These are phyloP conservation scores for Macrotrachela quadricornifera DNA, from an alignment of 1,140 invertebrate genomes.

Conservation along the genomic window DNA sequence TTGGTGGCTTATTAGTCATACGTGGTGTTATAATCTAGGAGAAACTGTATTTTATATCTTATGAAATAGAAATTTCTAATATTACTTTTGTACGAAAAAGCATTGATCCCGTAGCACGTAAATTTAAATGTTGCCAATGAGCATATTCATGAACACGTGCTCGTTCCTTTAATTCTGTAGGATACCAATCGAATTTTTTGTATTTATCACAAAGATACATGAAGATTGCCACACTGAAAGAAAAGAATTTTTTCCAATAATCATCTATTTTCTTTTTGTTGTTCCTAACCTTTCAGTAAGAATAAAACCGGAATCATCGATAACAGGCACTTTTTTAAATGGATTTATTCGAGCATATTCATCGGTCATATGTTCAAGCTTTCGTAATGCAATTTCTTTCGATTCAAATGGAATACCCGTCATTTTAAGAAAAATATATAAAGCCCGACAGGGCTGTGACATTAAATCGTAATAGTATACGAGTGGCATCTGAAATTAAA, in stretches of 20 bases:
- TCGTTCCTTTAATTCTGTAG: conserved; percentile 41
- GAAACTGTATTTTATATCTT: too few relatives aligned
- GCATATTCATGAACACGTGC: conserved; percentile 59
- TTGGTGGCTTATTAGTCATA: too few relatives aligned
- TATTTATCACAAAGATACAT: conserved; percentile 38
- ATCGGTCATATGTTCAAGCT: conserved; percentile 43
- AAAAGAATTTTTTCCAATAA: conserved; percentile 20
- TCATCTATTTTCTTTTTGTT: too few relatives aligned
- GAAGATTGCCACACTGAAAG: conserved; percentile 47
- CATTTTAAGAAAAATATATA: conserved; percentile 44
- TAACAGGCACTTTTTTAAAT: conserved; percentile 52
- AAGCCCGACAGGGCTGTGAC: conserved; percentile 46
- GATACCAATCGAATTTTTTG: conserved; percentile 45
- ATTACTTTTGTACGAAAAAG: conserved; percentile 45
- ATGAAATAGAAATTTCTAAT: too few relatives aligned
- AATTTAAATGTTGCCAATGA: conserved; percentile 61
- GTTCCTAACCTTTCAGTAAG: conserved; percentile 49
- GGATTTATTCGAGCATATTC: conserved; percentile 49
- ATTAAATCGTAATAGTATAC: conserved; percentile 46
- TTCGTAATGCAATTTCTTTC: conserved; percentile 35
- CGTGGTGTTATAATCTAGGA: too few relatives aligned
- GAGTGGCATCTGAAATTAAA: conserved; percentile 28
- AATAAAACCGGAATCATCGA: conserved; percentile 51
- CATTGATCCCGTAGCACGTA: conserved; percentile 42
- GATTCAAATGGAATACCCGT: conserved; percentile 40